phyloP scores from a whole-genome alignment of 2,113 vertebrate species.

The Rana temporaria region DNA sequence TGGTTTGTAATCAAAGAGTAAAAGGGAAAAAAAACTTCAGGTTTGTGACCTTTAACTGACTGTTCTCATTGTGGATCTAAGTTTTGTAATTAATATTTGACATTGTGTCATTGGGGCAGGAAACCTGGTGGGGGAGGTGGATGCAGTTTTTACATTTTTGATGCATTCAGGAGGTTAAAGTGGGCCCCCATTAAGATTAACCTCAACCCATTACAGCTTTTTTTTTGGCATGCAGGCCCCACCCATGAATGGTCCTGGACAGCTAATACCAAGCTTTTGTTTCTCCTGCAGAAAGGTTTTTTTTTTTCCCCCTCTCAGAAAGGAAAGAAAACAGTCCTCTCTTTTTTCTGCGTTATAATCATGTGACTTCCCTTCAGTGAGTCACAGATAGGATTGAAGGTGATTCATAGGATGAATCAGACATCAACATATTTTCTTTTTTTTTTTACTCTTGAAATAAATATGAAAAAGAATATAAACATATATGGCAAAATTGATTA shows the following conservation, averaged over 20 bases:
- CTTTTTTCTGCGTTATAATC: slow-evolving; percentile 68
- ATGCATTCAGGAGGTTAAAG: slow-evolving; percentile 74
- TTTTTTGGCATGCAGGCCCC: slow-evolving; percentile 80
- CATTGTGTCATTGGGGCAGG: slow-evolving; percentile 50
- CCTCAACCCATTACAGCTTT: slow-evolving; percentile 78
- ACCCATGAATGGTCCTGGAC: slow-evolving; percentile 75
- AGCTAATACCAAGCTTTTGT: slow-evolving; percentile 83
- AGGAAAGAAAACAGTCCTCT: slow-evolving; percentile 74
- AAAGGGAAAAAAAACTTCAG: slow-evolving; percentile 43
- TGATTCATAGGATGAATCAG: slow-evolving; percentile 72
- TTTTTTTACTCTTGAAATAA: not conserved
- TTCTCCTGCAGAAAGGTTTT: slow-evolving; percentile 75
- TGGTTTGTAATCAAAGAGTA: slow-evolving; percentile 11
- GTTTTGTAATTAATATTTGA: not conserved
- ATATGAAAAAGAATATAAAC: not conserved
- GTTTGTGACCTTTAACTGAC: not conserved
- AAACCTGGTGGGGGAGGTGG: slow-evolving; percentile 52
- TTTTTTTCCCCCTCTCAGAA: slow-evolving; percentile 62
- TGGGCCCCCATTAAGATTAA: slow-evolving; percentile 79
- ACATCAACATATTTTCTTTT: slow-evolving; percentile 58
- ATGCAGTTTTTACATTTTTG: slow-evolving; percentile 68
- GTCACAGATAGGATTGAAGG: slow-evolving; percentile 73
- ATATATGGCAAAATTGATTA: not conserved
- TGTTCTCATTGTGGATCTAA: slow-evolving; percentile 25
- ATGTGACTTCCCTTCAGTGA: slow-evolving; percentile 80